Evolutionary conservation across 30 jellyfish, hydroid and myxozoan genomes (phyloP).

Genomic region (Pelagia noctiluca): DNA sequence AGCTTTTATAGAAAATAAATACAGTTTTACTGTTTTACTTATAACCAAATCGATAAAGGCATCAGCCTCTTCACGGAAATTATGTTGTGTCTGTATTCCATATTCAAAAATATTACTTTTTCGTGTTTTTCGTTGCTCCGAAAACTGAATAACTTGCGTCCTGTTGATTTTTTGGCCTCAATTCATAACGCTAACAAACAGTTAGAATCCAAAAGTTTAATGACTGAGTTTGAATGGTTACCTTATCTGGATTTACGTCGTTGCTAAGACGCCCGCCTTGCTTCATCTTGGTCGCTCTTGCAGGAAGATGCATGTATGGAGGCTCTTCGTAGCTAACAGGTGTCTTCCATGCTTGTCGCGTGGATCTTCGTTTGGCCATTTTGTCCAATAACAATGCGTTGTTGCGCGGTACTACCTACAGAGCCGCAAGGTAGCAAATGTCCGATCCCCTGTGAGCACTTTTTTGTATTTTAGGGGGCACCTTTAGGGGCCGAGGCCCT

Average conservation of each 20-base stretch:
- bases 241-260: neutral
- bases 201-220: neutral
- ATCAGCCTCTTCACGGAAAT: no score
- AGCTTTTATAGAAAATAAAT: no score
- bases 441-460: neutral
- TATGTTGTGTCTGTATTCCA: no score
- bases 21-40: no score
- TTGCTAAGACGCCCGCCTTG: slow-evolving; percentile 3
- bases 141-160: neutral
- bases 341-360: slow-evolving; percentile 1
- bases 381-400: neutral
- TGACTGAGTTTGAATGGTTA: neutral
- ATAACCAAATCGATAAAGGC: no score
- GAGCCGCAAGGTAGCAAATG: neutral
- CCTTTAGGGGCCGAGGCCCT: no score
- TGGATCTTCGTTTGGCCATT: neutral
- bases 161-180: neutral
- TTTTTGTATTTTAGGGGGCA: no score
- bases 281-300: neutral
- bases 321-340: slow-evolving; percentile 1
- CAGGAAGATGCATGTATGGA: neutral
- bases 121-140: no score
- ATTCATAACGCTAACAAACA: neutral
- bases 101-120: no score
- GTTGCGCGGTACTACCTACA: neutral